Evolutionary conservation across 2,888 invertebrate species (phyloP).

Genomic region (Alitta virens): DNA sequence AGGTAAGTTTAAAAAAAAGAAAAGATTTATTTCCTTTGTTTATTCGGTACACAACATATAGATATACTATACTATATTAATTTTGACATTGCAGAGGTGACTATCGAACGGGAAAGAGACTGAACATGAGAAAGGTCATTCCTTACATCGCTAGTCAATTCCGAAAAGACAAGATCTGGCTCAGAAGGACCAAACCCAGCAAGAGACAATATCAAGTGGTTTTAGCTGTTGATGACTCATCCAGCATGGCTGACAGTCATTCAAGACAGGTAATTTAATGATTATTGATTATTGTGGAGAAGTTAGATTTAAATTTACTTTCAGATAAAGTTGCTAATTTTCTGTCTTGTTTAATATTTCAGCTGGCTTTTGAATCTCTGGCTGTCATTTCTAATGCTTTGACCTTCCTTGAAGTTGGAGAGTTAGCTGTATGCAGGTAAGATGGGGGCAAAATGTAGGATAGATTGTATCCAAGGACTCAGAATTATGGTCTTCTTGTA

Average conservation of each 20-base stretch:
- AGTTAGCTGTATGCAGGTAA: slow-evolving; percentile 86
- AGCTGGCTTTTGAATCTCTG: slow-evolving; percentile 88
- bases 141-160: slow-evolving; percentile 99
- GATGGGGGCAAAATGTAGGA: too few relatives aligned
- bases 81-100: slow-evolving; percentile 68
- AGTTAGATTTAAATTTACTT: too few relatives aligned
- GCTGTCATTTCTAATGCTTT: slow-evolving; percentile 85
- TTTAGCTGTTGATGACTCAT: slow-evolving; percentile 94
- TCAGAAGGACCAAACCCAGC: slow-evolving; percentile 90
- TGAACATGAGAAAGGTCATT: slow-evolving; percentile 98
- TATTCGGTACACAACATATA: too few relatives aligned
- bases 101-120: slow-evolving; percentile 90
- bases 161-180: slow-evolving; percentile 98
- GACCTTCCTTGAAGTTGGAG: slow-evolving; percentile 88
- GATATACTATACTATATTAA: neutral
- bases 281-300: too few relatives aligned
- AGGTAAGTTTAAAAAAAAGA: slow-evolving; percentile 60
- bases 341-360: too few relatives aligned
- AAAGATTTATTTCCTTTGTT: too few relatives aligned
- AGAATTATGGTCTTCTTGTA: too few relatives aligned
- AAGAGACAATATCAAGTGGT: slow-evolving; percentile 94
- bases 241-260: slow-evolving; percentile 64
- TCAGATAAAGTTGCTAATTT: too few relatives aligned
- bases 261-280: slow-evolving; percentile 64
- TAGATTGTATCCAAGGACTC: too few relatives aligned